Base-by-base conservation (phyloP, 2,113 vertebrate species). In the Esox niger region DNA sequence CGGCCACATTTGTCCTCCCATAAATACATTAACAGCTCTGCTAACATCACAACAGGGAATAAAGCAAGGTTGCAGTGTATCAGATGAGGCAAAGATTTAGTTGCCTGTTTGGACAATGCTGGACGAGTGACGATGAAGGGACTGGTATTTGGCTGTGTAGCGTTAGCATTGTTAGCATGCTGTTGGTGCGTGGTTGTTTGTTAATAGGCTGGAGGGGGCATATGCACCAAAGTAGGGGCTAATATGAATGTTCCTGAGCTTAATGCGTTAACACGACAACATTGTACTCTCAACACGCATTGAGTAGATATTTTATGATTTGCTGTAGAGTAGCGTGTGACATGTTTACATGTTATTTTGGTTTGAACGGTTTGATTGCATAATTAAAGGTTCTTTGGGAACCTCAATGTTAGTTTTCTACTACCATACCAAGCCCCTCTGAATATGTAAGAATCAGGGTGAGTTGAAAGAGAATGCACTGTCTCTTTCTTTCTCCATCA, bases 41-140 rank as follows among this genome's bases (percentile, higher is more conserved):
- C 86, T 91, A 91, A 91, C 90, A 87, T 81, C 78, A 89, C 90
- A 82, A 77, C 81, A 75, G 89, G 91, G 91, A 92, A 90, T 91
- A 89, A n/a, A 88, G 89, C 90, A 92, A 91, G 90, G 91, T 90
- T 90, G 88, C 80, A 43, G 76, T 69, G 59, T 82, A 84, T 82
- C 77, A 86, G 88, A 87, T 84, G 83, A 88, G 85, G 82, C 82
- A 62, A 80, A 89, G 88, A 90, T 88, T 89, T 87, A 88, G 84
- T 74, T 77, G 80, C 74, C 75, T 74, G 65, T 74, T 78, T 76
- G 68, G 85, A 88, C 86, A 77, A 75, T 71, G 43, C 46, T n/a
- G 74, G 59, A 67, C 79, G 78, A 79, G 75, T 55, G 69, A 81
- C 77, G 80, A 86, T 75, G 62, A 35, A 10, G 47, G 35, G 62